Conservation (phyloP, 2,888 invertebrate species). For the Cephus spinipes region DNA sequence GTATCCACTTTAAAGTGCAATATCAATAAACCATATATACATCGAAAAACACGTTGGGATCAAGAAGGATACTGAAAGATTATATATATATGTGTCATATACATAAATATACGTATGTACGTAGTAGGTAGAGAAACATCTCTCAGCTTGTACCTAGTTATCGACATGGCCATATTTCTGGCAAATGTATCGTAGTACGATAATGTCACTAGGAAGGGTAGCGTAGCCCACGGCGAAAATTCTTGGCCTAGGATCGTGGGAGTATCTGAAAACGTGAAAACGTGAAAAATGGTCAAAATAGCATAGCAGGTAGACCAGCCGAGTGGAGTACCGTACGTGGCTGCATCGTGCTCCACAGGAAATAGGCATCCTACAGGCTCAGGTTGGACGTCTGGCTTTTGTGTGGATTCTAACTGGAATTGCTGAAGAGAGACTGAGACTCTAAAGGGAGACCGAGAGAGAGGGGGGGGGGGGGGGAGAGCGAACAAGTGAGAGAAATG, state of each 20-base stretch:
- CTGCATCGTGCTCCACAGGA: neutral
- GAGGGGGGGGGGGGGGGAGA: constrained; percentile 9
- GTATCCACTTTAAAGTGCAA: constrained; percentile 17
- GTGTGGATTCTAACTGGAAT: constrained; percentile 19
- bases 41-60: constrained; percentile 10
- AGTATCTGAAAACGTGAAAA: constrained; percentile 23
- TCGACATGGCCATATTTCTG: constrained; percentile 22
- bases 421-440: constrained; percentile 6
- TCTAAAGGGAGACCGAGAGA: constrained; percentile 1
- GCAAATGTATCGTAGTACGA: constrained; percentile 23
- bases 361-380: neutral
- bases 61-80: constrained; percentile 16
- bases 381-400: constrained; percentile 15
- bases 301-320: constrained; percentile 10
- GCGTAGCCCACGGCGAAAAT: constrained; percentile 15
- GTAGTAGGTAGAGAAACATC: neutral
- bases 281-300: constrained; percentile 20
- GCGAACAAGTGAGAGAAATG: too few species aligned
- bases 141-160: constrained; percentile 5
- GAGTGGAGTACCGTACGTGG: neutral
- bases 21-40: constrained; percentile 21
- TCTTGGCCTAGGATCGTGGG: constrained; percentile 14
- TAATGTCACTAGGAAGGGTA: constrained; percentile 20
- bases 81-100: constrained; percentile 7
- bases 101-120: neutral